A percentile compares a stretch with the other conserved stretches of the same genome.
phyloP scores from a whole-genome alignment of 2,113 vertebrate genomes.

The Podocnemis expansa region DNA sequence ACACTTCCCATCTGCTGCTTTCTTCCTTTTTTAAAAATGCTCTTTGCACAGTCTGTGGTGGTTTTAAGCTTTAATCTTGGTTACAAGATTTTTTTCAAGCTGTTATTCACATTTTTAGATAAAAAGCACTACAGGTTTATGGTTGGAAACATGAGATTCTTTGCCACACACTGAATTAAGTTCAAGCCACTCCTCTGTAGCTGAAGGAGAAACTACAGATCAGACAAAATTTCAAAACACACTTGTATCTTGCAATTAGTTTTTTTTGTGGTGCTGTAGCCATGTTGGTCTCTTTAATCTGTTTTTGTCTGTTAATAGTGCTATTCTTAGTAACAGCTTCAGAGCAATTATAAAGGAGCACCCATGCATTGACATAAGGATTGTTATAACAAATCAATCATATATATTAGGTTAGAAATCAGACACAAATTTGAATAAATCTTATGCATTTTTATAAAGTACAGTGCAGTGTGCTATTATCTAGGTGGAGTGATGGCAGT shows the following conservation, averaged over 20 bases:
- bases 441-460: neutral
- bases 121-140: constrained; percentile 54
- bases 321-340: constrained; percentile 34
- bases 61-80: constrained; percentile 52
- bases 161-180: constrained; percentile 4
- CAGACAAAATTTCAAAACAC: constrained; percentile 47
- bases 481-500: neutral
- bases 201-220: constrained; percentile 41
- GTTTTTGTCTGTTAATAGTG: constrained; percentile 36
- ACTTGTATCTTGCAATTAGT: constrained; percentile 54
- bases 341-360: constrained; percentile 10
- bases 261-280: neutral
- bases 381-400: neutral
- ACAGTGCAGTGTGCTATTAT: too few species aligned
- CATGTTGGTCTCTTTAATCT: neutral
- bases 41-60: constrained; percentile 49
- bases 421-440: too few species aligned
- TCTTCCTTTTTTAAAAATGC: neutral
- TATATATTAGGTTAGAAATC: neutral
- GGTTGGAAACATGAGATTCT: constrained; percentile 21
- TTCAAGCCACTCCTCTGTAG: constrained; percentile 35
- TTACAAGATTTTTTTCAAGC: constrained; percentile 55
- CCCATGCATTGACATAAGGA: neutral
- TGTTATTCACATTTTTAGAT: constrained; percentile 57
- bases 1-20: constrained; percentile 23